phyloP scores from a whole-genome alignment of 2,797 vertebrate genomes.

The Avahi laniger region DNA sequence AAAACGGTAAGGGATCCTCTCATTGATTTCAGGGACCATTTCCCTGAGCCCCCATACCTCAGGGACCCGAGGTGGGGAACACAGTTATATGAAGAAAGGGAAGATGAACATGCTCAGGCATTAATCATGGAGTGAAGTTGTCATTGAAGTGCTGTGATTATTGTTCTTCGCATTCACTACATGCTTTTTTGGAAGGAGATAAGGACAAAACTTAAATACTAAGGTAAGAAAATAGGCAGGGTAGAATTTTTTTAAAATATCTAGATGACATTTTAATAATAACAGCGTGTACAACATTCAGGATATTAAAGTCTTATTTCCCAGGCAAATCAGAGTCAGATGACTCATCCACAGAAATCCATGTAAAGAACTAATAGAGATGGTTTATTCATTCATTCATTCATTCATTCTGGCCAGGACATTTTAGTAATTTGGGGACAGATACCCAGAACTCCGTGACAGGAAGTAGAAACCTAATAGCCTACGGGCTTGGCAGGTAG shows the following conservation, averaged over 20 bases:
- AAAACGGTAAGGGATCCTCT: neutral
- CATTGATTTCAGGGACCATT: neutral
- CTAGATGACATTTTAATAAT: neutral
- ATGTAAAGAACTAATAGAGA: neutral
- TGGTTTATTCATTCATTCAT: neutral
- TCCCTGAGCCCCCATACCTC: neutral
- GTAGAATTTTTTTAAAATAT: neutral
- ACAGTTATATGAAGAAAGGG: neutral
- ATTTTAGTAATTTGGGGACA: neutral
- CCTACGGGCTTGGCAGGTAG: fast-evolving
- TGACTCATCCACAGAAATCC: neutral
- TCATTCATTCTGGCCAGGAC: neutral
- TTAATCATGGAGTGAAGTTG: neutral
- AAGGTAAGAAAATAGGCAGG: neutral
- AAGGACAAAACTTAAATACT: neutral
- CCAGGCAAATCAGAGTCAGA: neutral
- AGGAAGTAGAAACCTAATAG: neutral
- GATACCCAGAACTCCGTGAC: neutral
- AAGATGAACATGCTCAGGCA: fast-evolving
- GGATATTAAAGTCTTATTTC: neutral
- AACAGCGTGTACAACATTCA: neutral
- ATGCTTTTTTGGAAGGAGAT: neutral
- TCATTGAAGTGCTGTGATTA: neutral
- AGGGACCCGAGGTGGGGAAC: no score
- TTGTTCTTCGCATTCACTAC: neutral